Base-by-base conservation (phyloP, 2,888 invertebrate species). In the Drosophila cyrtoloma region DNA sequence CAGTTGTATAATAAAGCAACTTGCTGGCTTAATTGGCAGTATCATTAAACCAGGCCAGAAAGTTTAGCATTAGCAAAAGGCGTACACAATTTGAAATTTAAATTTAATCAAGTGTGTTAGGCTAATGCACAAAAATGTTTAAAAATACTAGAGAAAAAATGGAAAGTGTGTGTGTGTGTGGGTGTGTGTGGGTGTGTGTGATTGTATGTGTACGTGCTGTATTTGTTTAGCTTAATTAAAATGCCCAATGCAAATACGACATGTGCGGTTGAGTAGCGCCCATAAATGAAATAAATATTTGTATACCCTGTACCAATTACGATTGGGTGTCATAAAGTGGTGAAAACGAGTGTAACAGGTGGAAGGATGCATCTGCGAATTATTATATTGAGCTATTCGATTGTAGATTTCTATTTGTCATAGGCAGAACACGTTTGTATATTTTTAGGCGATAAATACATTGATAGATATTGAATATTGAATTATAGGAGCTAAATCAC, bases 171-270 rank as follows among this genome's bases (percentile, higher is more conserved):
- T 50, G 58, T 37, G 16, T 62, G 56, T 56, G n/a, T 74, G 58
- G 62, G 5, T 28, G 19, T 57, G 19, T 64, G 19, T 50, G 58
- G 33, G 16, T 62, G 53, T 56, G n/a, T 74, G 58, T 64, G 56
- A 53, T 37, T 71, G 55, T 60, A 66, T 71, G 58, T 62, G 22
- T 33, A 5, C 22, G 14, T 14, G 33, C 37, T 71, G 58, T 64
- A 68, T 73, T 82, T 89, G 84, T 52, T 88, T 69, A 73, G 86
- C 81, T 80, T 88, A 86, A 86, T 86, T 86, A 83, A 89, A 86
- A 83, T 74, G 60, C 69, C 63, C 71, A 70, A 52, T 61, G 68
- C 74, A 82, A 79, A 82, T 82, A 77, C 57, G 42, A 69, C 59
- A 69, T 63, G 44, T 73, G 68, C 61, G 69, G 61, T 50, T 53